These are phyloP conservation scores for Vulpes lagopus DNA, from an alignment of 2,113 vertebrate species.

Conservation along the genomic window DNA sequence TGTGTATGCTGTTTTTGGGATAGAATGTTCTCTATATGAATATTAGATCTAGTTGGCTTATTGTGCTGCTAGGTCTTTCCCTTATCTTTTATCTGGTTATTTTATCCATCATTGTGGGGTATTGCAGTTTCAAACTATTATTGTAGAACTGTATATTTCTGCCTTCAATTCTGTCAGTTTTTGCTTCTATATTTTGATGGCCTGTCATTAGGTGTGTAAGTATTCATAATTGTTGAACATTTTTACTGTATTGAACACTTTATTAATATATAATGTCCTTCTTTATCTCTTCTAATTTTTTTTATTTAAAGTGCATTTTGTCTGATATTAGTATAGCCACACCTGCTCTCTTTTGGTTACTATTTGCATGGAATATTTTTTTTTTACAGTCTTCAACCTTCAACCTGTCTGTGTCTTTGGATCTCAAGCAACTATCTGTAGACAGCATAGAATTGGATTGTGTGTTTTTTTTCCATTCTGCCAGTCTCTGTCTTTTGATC, in stretches of 20 bases:
- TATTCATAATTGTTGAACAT: not conserved
- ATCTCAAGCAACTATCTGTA: not conserved
- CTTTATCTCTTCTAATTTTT: not conserved
- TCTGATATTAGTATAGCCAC: not conserved
- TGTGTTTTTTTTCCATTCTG: not conserved
- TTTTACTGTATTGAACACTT: not conserved
- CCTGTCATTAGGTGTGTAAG: not conserved
- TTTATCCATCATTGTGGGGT: not conserved
- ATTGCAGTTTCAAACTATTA: not conserved
- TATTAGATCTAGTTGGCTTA: not conserved
- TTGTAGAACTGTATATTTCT: not conserved
- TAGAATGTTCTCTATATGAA: not conserved
- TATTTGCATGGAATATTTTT: not conserved
- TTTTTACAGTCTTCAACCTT: not conserved
- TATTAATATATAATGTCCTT: not conserved
- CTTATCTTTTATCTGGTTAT: not conserved
- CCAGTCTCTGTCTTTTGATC: not conserved
- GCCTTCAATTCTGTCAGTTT: not conserved
- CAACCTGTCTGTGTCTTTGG: not conserved
- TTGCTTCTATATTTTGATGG: not conserved
- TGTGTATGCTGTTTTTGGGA: not conserved
- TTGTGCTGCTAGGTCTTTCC: not conserved
- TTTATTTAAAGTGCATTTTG: not conserved
- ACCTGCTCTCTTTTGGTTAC: not conserved
- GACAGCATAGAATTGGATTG: not conserved